Base-by-base conservation (phyloP, 92 coral and sea anemone genomes). In the Paragorgia papillata region DNA sequence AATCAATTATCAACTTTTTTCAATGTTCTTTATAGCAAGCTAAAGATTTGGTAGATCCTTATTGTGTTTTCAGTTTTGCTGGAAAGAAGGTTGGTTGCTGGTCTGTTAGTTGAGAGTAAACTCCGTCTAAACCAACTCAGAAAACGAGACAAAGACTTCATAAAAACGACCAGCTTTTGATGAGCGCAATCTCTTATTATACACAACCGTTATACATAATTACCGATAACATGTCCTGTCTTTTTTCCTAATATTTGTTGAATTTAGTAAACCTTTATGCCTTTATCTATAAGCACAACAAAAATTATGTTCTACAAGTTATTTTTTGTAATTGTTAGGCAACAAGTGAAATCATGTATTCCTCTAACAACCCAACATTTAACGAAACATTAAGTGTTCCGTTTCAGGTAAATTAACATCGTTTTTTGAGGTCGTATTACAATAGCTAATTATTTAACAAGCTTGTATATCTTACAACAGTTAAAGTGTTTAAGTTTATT, bases 1-100 rank as follows among this genome's bases (percentile, higher is more conserved):
- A 46, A 15, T n/a, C n/a, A 15, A 46, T 2, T 15, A 46, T 15
- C 15, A n/a, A 46, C n/a, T 46, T 15, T 46, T 7, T 2, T 46
- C 53, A 46, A 58, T 29, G 33, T 29, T 22, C 75, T 22, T 35
- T 34, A 64, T 76, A 93, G 97, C 84, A 85, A 20, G 93, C 82
- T n/a, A 96, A 93, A 49, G 91, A 93, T 58, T 69, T 91, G 22
- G 96, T 89, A 30, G 97, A 93, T 86, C 97, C 97, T 49, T 93
- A 93, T 64, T 92, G 82, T 25, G 74, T 80, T 12, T 66, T 88
- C 57, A 86, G 80, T 51, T 93, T 93, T 80, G 90, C 97, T 25
- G 97, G 97, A 58, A 85, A 84, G 61, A 82, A 90, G 93, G 97
- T 93, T 15, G 5, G 66, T 60, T 48, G 40, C 33, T 21, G 19